A percentile compares a stretch with the other conserved stretches of the same genome.
Evolutionary conservation across 2,797 vertebrate genomes (phyloP).

Genomic region (Crocodylus rhombifer): DNA sequence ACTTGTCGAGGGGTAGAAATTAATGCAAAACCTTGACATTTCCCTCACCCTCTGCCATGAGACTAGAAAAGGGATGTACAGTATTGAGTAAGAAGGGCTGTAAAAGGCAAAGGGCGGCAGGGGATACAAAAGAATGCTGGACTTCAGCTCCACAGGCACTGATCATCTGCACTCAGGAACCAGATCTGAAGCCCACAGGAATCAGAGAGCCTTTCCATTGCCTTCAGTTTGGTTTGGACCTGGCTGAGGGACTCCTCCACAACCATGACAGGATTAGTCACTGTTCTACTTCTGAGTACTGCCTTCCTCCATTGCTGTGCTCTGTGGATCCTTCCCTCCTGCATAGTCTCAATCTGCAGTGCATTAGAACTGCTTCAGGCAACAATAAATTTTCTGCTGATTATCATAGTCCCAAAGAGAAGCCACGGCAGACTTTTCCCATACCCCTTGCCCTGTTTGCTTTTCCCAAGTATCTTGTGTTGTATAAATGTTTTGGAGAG

Average conservation of each 20-base stretch:
- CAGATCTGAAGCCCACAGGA: not conserved
- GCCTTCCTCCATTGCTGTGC: not conserved
- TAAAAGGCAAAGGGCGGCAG: not conserved
- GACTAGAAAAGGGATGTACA: not conserved
- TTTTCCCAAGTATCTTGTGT: not conserved
- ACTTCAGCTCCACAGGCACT: not conserved
- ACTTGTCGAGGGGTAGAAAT: constrained; percentile 2
- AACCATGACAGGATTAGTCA: not conserved
- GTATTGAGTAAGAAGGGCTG: not conserved
- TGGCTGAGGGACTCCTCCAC: too few relatives aligned
- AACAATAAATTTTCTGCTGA: not conserved
- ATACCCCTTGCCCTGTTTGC: not conserved
- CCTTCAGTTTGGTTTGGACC: not conserved
- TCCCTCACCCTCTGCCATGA: not conserved
- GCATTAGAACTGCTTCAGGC: not conserved
- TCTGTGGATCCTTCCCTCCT: not conserved
- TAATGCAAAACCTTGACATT: not conserved
- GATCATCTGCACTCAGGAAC: not conserved
- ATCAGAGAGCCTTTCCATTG: not conserved
- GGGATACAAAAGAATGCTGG: not conserved
- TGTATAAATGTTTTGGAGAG: not conserved
- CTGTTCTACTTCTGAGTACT: not conserved
- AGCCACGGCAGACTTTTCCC: not conserved
- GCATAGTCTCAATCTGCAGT: not conserved
- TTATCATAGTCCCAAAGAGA: not conserved